Base-by-base conservation (phyloP, 2,113 vertebrate genomes). In the Perccottus glenii region DNA sequence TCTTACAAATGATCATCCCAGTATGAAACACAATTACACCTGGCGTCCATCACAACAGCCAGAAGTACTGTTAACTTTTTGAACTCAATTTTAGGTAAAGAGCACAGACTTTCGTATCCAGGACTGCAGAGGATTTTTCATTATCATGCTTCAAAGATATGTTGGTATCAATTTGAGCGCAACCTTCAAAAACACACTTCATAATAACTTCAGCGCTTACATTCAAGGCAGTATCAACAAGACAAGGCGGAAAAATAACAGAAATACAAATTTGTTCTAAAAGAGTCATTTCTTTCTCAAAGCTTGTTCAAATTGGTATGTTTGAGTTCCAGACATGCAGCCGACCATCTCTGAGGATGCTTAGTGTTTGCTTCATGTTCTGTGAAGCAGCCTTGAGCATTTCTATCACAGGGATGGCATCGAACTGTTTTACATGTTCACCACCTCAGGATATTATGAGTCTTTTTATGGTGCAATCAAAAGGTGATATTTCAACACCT, bases 151-250 rank as follows among this genome's bases (percentile, higher is more conserved):
- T 42, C 38, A 27, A 60, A 57, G 58, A 71, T 63, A 11, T 67
- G 61, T 42, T 69, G n/a, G 36, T 49, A 38, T 72, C 75, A 59
- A 42, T 19, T 33, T 60, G 14, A 16, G 67, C 56, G 60, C 10
- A 73, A 52, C 60, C 61, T 65, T 80, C 58, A 77, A 19, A 47
- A n/a, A 70, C 67, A 70, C 46, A 64, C 67, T 62, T 53, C 14
- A 40, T 0, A 42, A 9, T 66, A 15, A 74, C 40, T 47, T 43
- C 7, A 2, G 15, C n/a, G 9, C 56, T 19, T 44, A 56, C 50
- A 33, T 52, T 42, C 66, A 5, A 0, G 15, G 5, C 4, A 5
- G 7, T 6, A 5, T 78, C 51, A 35, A 12, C 6, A 5, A 60
- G 19, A 45, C 60, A 2, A 68, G 38, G 50, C 32, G n/a, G 7